Base-by-base conservation (phyloP, 30 jellyfish, hydroid and myxozoan genomes). In the Aurelia sp. region DNA sequence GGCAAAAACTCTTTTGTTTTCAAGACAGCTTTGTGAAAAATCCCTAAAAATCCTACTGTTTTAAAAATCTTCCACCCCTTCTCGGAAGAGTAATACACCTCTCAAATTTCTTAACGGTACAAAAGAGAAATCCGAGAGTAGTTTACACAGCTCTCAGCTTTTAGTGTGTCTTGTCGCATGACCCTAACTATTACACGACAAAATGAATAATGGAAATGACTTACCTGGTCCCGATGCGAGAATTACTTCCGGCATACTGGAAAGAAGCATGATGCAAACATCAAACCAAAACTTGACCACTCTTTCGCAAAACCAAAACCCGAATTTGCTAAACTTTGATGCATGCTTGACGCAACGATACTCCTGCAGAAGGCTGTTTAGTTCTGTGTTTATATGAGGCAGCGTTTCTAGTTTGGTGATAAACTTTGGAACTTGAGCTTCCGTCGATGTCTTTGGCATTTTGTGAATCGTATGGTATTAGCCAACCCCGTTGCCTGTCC, bases 261-360 rank as follows among this genome's bases (percentile, higher is more conserved):
- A 60, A 3, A 58, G 19, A 73, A 74, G 62, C 74, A 74, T 9
- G 23, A 53, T 52, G 19, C 86, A 55, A 23, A 74, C 30, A 18
- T 53, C 60, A 12, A 74, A 22, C 18, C 27, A 8, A 19, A 48
- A 18, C 60, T 58, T 74, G 59, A 51, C 58, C 57, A 48, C 13
- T 15, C 13, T 27, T 58, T 74, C 86, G 74, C 62, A 74, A 48
- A 63, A 50, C 74, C 53, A n/a, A 16, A 74, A 53, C 12, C 33
- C 69, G 33, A 74, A 23, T 13, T 60, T 19, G 52, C 27, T 23
- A 7, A 74, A 21, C 53, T 55, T 10, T 23, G 86, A 22, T 11
- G 86, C 57, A 23, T 74, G 74, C 33, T 74, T 74, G 23, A 74
- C n/a, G 86, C 64, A n/a, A 13, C 27, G 75, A 22, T 74, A 74